Conservation (phyloP, 2,888 invertebrate genomes). For the Archips crataeganus region DNA sequence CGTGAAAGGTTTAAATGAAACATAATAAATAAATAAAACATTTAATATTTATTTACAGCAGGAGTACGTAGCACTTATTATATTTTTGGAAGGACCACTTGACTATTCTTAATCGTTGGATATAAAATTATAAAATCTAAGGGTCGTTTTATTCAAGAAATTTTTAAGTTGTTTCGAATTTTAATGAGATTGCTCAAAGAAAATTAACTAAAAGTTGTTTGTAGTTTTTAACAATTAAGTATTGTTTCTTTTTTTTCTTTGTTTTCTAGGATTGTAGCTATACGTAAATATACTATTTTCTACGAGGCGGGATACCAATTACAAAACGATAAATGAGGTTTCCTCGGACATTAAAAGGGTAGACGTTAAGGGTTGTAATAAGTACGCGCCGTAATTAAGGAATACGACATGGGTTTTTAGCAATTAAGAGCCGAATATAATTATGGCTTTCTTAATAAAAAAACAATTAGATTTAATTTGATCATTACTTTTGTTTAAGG, state of each 20-base stretch:
- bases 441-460: background rate
- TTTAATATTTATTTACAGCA: slow-evolving; percentile 65
- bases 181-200: background rate
- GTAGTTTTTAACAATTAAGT: background rate
- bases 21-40: slow-evolving; percentile 42
- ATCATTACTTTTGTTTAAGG: background rate
- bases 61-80: slow-evolving; percentile 78
- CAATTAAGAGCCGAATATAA: slow-evolving; percentile 14
- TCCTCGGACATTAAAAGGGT: slow-evolving; percentile 25
- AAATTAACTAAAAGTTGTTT: too few relatives aligned
- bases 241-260: background rate
- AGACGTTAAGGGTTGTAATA: slow-evolving; percentile 28
- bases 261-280: background rate
- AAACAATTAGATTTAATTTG: slow-evolving; percentile 7
- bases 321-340: slow-evolving; percentile 15
- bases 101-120: slow-evolving; percentile 44
- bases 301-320: slow-evolving; percentile 2
- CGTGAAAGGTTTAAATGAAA: slow-evolving; percentile 46
- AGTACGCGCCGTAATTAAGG: slow-evolving; percentile 15
- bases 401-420: background rate
- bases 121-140: slow-evolving; percentile 43
- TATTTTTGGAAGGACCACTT: slow-evolving; percentile 61
- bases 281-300: background rate
- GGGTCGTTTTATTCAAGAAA: slow-evolving; percentile 9
- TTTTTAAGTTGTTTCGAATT: slow-evolving; percentile 13